These are phyloP conservation scores for Dromius quadrimaculatus DNA, from an alignment of 2,888 invertebrate species.

Conservation along the genomic window DNA sequence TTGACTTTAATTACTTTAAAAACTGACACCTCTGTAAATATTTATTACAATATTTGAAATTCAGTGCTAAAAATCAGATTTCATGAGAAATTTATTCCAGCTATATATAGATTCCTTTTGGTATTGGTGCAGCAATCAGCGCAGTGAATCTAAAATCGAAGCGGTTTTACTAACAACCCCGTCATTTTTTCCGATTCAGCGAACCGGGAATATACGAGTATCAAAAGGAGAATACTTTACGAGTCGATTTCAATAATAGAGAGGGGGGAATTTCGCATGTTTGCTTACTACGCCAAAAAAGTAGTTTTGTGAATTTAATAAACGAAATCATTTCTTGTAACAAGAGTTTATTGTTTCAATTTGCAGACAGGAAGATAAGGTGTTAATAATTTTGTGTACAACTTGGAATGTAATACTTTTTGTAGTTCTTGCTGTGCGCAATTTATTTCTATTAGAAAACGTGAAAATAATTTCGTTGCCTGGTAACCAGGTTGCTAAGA, in stretches of 20 bases:
- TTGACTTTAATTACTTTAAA: neutral
- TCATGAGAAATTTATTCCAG: too few species aligned
- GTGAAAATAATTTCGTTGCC: neutral
- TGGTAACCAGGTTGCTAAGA: neutral
- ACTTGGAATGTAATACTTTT: constrained; percentile 15
- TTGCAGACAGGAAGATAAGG: constrained; percentile 19
- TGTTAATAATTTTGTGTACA: constrained; percentile 35
- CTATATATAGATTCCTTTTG: neutral
- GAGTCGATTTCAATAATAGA: constrained; percentile 50
- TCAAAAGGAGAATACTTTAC: constrained; percentile 48
- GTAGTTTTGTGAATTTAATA: constrained; percentile 17
- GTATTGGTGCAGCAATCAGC: too few species aligned
- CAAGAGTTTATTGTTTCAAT: constrained; percentile 34
- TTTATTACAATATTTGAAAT: neutral
- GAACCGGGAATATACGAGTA: constrained; percentile 44
- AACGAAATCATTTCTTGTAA: constrained; percentile 19
- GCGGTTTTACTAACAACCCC: neutral
- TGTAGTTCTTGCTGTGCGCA: neutral
- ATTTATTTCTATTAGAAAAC: too few species aligned
- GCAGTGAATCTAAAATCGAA: too few species aligned
- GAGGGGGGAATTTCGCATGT: too few species aligned
- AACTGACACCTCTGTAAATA: neutral
- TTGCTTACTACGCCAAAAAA: too few species aligned
- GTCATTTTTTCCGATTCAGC: constrained; percentile 46
- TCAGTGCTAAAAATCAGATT: too few species aligned